phyloP scores from a whole-genome alignment of 2,888 invertebrate species.

The Tenthredo notha region DNA sequence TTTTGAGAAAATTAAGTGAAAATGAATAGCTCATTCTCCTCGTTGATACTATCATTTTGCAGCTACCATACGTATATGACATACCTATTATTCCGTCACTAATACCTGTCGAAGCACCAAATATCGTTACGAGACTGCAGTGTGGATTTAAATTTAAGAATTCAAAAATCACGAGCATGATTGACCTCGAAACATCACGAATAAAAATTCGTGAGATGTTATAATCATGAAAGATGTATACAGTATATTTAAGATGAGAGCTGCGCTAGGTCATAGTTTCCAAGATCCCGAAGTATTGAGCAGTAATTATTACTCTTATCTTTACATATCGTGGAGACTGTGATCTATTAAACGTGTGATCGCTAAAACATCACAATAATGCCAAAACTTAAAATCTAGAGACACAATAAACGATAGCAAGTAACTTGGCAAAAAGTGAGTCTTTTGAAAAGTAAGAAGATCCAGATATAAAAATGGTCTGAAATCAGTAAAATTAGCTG shows the following conservation, averaged over 20 bases:
- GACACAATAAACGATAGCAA: background rate
- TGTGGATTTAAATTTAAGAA: slow-evolving; percentile 6
- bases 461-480: background rate
- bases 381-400: background rate
- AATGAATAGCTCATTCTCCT: background rate
- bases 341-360: no score
- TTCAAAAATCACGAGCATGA: slow-evolving; percentile 24
- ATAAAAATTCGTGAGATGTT: slow-evolving; percentile 39
- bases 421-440: background rate
- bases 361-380: background rate
- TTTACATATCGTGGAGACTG: background rate
- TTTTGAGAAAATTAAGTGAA: background rate
- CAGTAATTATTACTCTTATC: background rate
- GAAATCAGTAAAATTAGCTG: background rate
- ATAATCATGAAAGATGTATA: background rate
- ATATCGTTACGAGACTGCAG: background rate
- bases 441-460: background rate
- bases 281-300: slow-evolving; percentile 12
- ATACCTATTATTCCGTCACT: slow-evolving; percentile 9
- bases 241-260: slow-evolving; percentile 10
- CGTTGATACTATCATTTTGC: background rate
- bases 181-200: slow-evolving; percentile 32
- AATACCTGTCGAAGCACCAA: slow-evolving; percentile 30
- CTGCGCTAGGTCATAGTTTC: background rate
- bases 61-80: background rate